Conservation (phyloP, 2,888 invertebrate genomes). For the Arrhopalites spinosus region DNA sequence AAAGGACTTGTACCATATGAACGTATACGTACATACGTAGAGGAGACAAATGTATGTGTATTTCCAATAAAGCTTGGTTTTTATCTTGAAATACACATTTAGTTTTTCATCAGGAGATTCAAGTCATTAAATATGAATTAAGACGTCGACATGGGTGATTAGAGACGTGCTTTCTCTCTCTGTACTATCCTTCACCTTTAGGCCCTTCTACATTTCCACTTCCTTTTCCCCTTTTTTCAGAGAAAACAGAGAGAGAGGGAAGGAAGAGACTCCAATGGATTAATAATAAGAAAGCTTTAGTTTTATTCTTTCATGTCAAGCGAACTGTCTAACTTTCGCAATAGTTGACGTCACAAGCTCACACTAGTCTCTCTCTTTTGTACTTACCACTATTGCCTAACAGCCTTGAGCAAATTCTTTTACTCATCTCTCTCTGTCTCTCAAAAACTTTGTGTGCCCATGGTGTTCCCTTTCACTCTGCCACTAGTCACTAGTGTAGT, state of each 20-base stretch:
- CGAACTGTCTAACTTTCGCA: conserved; percentile 25
- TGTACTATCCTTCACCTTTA: not conserved
- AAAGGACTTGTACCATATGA: too few species aligned
- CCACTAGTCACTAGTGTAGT: too few species aligned
- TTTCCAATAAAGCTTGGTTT: not conserved
- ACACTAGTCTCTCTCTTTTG: not conserved
- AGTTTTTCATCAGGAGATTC: conserved; percentile 29
- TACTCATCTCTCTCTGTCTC: conserved; percentile 1
- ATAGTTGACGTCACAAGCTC: conserved; percentile 22
- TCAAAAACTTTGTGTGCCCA: not conserved
- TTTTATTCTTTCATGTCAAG: conserved; percentile 27
- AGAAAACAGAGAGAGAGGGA: not conserved
- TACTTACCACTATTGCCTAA: conserved; percentile 12
- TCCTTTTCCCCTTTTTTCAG: not conserved
- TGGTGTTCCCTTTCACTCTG: not conserved
- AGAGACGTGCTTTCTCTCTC: conserved; percentile 11
- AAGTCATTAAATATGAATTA: conserved; percentile 37
- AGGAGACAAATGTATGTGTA: not conserved
- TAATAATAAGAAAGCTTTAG: conserved; percentile 25
- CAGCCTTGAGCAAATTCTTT: not conserved
- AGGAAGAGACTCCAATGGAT: conserved; percentile 25
- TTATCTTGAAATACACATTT: conserved; percentile 2
- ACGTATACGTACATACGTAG: not conserved
- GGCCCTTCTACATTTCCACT: not conserved
- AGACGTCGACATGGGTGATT: conserved; percentile 33